These are phyloP conservation scores for Imbricaverruca yamaguchii DNA, from an alignment of 2,888 invertebrate genomes.

Conservation along the genomic window DNA sequence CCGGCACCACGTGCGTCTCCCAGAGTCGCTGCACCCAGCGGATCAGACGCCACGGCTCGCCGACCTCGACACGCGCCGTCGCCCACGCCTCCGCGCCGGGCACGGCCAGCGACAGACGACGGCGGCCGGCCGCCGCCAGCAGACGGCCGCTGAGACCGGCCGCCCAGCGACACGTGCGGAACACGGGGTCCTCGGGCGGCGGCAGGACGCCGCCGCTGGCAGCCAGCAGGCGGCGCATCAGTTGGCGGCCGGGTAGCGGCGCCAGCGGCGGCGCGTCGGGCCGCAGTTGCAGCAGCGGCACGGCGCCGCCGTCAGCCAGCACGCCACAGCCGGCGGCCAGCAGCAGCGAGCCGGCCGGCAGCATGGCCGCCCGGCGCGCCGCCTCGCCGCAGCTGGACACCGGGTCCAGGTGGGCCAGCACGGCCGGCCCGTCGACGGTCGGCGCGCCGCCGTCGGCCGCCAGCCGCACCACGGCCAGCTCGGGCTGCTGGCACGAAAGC, in stretches of 20 bases:
- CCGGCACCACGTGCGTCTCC: constrained; percentile 3
- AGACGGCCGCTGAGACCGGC: constrained; percentile 6
- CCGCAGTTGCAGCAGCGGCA: constrained; percentile 14
- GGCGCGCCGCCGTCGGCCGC: background rate
- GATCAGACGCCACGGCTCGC: constrained; percentile 14
- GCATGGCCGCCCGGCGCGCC: background rate
- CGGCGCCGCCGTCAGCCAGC: background rate
- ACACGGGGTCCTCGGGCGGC: constrained; percentile 6
- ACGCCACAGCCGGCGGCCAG: constrained; percentile 1
- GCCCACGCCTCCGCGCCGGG: background rate
- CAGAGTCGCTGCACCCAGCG: constrained; percentile 18
- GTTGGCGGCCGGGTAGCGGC: constrained; percentile 9
- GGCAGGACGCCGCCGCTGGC: constrained; percentile 2
- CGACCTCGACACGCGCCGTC: background rate
- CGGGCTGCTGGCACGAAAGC: background rate
- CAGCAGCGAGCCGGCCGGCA: constrained; percentile 4
- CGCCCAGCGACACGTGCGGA: constrained; percentile 15
- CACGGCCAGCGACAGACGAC: background rate
- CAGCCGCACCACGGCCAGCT: constrained; percentile 5
- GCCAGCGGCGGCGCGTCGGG: background rate
- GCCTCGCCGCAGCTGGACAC: background rate
- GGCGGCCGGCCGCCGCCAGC: background rate
- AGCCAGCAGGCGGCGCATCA: constrained; percentile 3
- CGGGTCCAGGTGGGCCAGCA: constrained; percentile 13
- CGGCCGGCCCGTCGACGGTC: background rate